Conservation (phyloP, 2,113 vertebrate species). For the Triplophysa dalaica region DNA sequence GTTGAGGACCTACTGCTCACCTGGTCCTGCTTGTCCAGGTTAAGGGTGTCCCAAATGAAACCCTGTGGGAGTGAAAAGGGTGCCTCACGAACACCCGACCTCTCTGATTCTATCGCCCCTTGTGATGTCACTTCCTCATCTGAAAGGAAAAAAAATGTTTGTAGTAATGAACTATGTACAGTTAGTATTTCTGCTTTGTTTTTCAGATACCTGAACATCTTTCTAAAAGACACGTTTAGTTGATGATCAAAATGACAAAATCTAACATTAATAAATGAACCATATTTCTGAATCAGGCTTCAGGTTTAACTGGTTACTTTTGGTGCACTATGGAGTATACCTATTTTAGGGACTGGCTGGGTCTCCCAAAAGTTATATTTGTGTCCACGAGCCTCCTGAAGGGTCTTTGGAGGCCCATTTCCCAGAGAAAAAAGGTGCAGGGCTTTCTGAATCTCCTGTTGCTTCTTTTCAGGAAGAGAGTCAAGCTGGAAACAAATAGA, state of each 20-base stretch:
- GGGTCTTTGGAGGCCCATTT: constrained; percentile 85
- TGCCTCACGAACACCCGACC: constrained; percentile 80
- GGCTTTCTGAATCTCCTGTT: constrained; percentile 96
- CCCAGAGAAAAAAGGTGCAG: constrained; percentile 94
- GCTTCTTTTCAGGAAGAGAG: constrained; percentile 87
- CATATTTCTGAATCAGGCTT: not conserved
- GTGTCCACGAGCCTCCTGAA: constrained; percentile 88
- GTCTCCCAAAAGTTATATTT: constrained; percentile 96
- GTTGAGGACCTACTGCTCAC: constrained; percentile 66
- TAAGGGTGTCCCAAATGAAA: constrained; percentile 91
- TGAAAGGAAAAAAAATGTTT: constrained; percentile 57
- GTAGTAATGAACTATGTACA: not conserved
- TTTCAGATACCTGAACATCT: too few relatives aligned
- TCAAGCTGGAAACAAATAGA: constrained; percentile 75
- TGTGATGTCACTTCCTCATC: constrained; percentile 82
- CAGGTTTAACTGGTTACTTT: not conserved
- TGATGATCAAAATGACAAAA: too few relatives aligned
- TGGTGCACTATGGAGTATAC: constrained; percentile 63
- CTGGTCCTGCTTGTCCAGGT: constrained; percentile 81
- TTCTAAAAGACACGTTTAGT: too few relatives aligned
- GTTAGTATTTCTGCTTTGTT: not conserved
- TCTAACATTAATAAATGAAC: too few relatives aligned
- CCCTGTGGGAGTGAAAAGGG: constrained; percentile 88
- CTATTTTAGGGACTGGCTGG: constrained; percentile 90
- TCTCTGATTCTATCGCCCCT: constrained; percentile 82